These are phyloP conservation scores for Liparis tanakae DNA, from an alignment of 2,797 vertebrate genomes.

Conservation along the genomic window DNA sequence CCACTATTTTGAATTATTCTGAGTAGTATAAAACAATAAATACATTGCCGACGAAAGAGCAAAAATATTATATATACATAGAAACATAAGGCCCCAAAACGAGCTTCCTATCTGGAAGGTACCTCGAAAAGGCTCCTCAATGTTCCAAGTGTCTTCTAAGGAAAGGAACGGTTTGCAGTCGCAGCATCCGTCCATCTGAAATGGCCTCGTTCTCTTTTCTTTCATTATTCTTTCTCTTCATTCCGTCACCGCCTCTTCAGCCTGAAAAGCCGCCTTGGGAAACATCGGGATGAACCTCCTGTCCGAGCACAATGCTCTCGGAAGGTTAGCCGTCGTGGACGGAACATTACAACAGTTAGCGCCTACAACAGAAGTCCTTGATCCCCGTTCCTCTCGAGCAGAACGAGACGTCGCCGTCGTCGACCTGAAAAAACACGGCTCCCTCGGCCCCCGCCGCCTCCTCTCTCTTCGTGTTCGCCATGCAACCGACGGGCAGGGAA, in stretches of 20 bases:
- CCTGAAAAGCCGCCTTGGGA: neutral
- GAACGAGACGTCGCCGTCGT: no score
- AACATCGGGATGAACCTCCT: conserved; percentile 5
- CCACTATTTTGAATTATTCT: neutral
- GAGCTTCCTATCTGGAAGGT: neutral
- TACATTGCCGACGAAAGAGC: neutral
- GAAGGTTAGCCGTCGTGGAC: neutral
- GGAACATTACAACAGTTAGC: no score
- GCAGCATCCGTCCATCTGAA: neutral
- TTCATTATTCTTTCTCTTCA: neutral
- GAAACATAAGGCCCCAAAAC: neutral
- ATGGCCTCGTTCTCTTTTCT: conserved; percentile 6
- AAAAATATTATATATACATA: neutral
- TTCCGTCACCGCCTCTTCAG: neutral
- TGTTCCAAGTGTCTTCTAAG: neutral
- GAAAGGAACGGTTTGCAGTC: neutral
- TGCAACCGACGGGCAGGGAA: conserved; percentile 13
- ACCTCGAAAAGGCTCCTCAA: neutral
- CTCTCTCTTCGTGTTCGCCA: neutral
- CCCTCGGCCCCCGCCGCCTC: no score
- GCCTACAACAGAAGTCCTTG: no score
- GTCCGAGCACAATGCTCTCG: conserved; percentile 11
- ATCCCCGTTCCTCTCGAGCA: no score
- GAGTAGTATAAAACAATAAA: neutral
- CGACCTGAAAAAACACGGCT: no score